Evolutionary conservation across 2,797 vertebrate species (phyloP).

Genomic region (Botia kubotai): DNA sequence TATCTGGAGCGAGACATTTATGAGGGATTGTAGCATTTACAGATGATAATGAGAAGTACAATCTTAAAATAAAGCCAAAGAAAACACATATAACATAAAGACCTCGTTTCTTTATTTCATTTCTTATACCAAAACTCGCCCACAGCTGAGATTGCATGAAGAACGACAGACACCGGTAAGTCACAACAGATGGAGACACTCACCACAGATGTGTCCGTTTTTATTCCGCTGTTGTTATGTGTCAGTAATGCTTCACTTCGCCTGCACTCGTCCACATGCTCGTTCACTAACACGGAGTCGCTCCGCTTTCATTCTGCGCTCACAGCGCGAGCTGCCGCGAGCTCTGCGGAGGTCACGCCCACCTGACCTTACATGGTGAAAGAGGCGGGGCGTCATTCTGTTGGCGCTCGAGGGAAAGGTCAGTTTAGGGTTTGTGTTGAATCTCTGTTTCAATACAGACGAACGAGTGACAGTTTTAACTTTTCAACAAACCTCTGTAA

Average conservation of each 20-base stretch:
- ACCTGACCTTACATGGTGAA: conserved; percentile 8
- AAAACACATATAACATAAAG: background rate
- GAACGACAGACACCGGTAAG: conserved; percentile 9
- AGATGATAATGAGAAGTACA: background rate
- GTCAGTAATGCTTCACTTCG: conserved; percentile 21
- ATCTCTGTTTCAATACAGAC: background rate
- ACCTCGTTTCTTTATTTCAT: too few relatives aligned
- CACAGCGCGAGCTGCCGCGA: conserved; percentile 40
- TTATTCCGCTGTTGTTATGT: conserved; percentile 18
- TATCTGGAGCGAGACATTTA: background rate
- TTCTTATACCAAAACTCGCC: too few relatives aligned
- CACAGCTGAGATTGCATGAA: background rate
- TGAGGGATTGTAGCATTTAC: background rate
- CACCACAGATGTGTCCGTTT: conserved; percentile 33
- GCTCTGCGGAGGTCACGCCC: conserved; percentile 40
- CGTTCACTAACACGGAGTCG: conserved; percentile 44
- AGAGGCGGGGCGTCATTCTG: background rate
- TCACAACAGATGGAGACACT: conserved; percentile 11
- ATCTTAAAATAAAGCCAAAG: background rate
- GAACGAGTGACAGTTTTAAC: too few relatives aligned
- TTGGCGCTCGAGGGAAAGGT: conserved; percentile 28
- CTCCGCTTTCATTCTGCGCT: conserved; percentile 35
- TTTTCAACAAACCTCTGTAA: too few relatives aligned
- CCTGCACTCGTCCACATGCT: conserved; percentile 15
- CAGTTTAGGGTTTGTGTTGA: conserved; percentile 21